Conservation (phyloP, 2,888 invertebrate genomes). For the Brachypterus glaber region DNA sequence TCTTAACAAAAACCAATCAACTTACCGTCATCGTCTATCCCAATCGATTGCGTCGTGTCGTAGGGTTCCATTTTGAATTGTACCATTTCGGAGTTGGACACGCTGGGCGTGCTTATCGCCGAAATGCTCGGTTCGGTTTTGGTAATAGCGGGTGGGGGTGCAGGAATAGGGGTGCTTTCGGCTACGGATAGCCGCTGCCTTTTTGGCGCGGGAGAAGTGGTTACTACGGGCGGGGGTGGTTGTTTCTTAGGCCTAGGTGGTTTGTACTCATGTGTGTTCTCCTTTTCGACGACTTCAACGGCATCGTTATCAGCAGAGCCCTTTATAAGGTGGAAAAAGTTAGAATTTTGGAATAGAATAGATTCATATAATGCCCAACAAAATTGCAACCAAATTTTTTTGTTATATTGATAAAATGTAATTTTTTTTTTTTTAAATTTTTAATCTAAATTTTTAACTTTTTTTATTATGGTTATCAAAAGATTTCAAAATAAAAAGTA, state of each 20-base stretch:
- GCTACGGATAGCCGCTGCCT: constrained; percentile 25
- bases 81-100: constrained; percentile 21
- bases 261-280: constrained; percentile 22
- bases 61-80: constrained; percentile 40
- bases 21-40: constrained; percentile 28
- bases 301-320: constrained; percentile 26
- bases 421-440: too few species aligned
- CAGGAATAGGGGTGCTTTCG: constrained; percentile 13
- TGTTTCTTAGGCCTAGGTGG: constrained; percentile 24
- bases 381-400: too few species aligned
- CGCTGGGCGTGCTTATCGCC: background rate
- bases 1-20: too few species aligned
- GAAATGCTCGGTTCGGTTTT: constrained; percentile 13
- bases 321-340: constrained; percentile 16
- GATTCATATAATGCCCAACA: too few species aligned
- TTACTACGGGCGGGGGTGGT: constrained; percentile 15
- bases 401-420: too few species aligned
- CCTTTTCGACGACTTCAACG: constrained; percentile 22
- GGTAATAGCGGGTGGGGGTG: constrained; percentile 11
- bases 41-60: constrained; percentile 30
- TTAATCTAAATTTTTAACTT: too few species aligned
- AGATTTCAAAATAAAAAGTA: too few species aligned
- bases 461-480: too few species aligned
- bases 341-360: too few species aligned
- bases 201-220: constrained; percentile 25